Percentiles rank a stretch among this genome's conserved stretches.
These are phyloP conservation scores for Macropodus opercularis DNA, from an alignment of 2,797 vertebrate species.

Conservation along the genomic window DNA sequence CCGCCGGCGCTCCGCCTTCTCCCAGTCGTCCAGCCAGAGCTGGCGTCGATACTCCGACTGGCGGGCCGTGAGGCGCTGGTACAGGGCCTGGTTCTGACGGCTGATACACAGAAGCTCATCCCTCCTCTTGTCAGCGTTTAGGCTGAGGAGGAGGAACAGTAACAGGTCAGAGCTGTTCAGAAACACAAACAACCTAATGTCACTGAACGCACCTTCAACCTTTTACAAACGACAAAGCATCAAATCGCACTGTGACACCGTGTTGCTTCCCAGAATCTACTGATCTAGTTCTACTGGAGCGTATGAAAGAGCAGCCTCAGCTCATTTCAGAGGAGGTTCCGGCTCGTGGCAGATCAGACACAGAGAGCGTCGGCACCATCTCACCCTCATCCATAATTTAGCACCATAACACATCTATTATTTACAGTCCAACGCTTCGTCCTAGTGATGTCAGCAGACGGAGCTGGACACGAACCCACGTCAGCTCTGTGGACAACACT, in stretches of 20 bases:
- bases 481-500: too few species aligned
- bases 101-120: constrained; percentile 66
- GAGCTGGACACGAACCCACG: too few species aligned
- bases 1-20: constrained; percentile 56
- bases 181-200: too few species aligned
- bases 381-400: constrained; percentile 54
- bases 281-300: too few species aligned
- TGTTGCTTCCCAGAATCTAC: too few species aligned
- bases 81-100: constrained; percentile 79
- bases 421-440: constrained; percentile 30
- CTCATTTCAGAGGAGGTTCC: background rate
- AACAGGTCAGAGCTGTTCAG: too few species aligned
- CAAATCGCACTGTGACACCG: too few species aligned
- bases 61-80: constrained; percentile 72
- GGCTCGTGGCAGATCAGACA: background rate
- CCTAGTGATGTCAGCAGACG: too few species aligned
- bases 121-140: constrained; percentile 74
- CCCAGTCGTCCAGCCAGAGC: constrained; percentile 78
- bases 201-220: too few species aligned
- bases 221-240: too few species aligned
- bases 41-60: constrained; percentile 77
- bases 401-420: constrained; percentile 45
- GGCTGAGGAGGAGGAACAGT: constrained; percentile 67
- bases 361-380: background rate
- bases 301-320: background rate